Evolutionary conservation across 2,113 vertebrate species (phyloP), one percentile per base, ranked within the genome.

Genomic region (Hystrix cristata): DNA sequence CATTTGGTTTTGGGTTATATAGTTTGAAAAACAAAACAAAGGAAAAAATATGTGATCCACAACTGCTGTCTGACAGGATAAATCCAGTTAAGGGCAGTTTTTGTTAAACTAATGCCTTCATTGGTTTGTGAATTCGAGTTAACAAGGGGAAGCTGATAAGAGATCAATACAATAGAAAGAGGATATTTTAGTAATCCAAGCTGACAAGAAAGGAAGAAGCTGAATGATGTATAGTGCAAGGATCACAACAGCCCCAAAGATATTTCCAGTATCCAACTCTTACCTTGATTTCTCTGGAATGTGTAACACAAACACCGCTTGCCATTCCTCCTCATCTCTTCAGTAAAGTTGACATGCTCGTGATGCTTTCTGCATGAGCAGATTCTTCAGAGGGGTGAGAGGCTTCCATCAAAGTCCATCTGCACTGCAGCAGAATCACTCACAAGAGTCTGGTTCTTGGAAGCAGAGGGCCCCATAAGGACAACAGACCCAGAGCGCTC

Each of bases 81-180:
- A 69, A 95, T 82, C 38, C 82, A 82, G 67, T n/a, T 60, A 96
- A 87, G 18, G 27, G 83, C 53, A 71, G 51, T 81, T 86, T 91
- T 59, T 48, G 65, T 81, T 69, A 62, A 71, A 25, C 19, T 3
- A 78, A 43, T 91, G 25, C 7, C 31, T 91, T 96, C 72, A 34
- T 71, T 27, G 43, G 21, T 94, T 65, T 96, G 34, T 72, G 27
- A 94, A 87, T 31, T 18, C 31, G 80, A 69, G 48, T 29, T 94
- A 62, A 25, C 15, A 64, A 94, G 34, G 62, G 8, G 80, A 9
- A 79, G 21, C 14, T 67, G 65, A 60, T 65, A 10, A 90, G 18
- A 71, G 43, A 96, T 23, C 55, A 90, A 55, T 53, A 72, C 18
- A 57, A 62, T 3, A 82, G 48, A 34, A 80, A 46, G 27, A 29